Evolutionary conservation across 2,113 vertebrate genomes (phyloP).

Genomic region (Semnornis frantzii): DNA sequence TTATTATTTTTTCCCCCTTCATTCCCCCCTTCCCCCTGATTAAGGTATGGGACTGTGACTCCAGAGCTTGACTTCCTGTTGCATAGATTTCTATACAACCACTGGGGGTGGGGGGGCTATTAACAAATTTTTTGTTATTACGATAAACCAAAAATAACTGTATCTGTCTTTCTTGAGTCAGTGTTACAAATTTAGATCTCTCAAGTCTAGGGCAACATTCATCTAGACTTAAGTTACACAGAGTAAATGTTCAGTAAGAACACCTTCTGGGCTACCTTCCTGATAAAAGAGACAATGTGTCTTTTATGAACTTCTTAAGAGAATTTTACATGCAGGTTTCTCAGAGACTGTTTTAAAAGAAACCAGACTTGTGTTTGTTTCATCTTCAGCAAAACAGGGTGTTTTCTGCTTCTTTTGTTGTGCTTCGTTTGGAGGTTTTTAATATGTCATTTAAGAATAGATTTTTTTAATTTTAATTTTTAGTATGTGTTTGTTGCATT

Average conservation of each 20-base stretch:
- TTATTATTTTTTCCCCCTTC: neutral
- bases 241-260: neutral
- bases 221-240: neutral
- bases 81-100: neutral
- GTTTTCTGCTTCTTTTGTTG: neutral
- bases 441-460: neutral
- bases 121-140: neutral
- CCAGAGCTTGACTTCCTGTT: neutral
- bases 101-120: accelerated
- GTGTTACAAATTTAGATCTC: neutral
- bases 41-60: neutral
- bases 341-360: neutral
- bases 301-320: neutral
- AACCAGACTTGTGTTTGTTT: neutral
- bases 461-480: neutral
- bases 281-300: neutral
- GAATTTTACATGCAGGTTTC: neutral
- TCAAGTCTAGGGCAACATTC: neutral
- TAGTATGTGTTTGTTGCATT: neutral
- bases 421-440: neutral
- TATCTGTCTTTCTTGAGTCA: neutral
- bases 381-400: neutral
- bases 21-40: too few relatives aligned
- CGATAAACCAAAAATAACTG: neutral
- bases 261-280: neutral